Conservation (phyloP, 1,140 invertebrate species). For the Anagrus nilaparvatae region DNA sequence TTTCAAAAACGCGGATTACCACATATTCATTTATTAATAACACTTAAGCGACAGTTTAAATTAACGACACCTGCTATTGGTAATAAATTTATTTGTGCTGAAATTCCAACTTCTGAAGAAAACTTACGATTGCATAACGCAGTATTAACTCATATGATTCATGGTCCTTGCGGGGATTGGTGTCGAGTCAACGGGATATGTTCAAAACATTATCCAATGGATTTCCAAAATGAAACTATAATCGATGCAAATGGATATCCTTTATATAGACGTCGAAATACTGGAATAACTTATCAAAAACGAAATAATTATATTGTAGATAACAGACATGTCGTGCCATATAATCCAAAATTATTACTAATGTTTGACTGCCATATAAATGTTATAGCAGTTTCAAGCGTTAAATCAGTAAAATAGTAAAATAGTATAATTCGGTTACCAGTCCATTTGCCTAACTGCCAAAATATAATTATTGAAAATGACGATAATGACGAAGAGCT, state of each 20-base stretch:
- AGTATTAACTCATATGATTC: constrained; percentile 34
- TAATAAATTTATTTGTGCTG: constrained; percentile 27
- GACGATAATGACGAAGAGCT: not conserved
- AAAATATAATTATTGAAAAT: not conserved
- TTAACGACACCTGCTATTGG: not conserved
- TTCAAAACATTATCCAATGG: constrained; percentile 31
- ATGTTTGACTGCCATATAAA: constrained; percentile 12
- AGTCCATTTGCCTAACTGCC: constrained; percentile 4
- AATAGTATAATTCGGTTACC: constrained; percentile 1
- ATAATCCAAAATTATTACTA: constrained; percentile 9
- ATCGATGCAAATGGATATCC: constrained; percentile 27
- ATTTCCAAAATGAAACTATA: constrained; percentile 23
- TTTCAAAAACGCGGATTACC: constrained; percentile 29
- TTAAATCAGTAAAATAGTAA: constrained; percentile 8
- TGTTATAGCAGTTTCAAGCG: constrained; percentile 8
- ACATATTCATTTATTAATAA: constrained; percentile 19
- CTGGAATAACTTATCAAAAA: constrained; percentile 8
- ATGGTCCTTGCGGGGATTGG: constrained; percentile 22
- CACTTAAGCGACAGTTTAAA: not conserved
- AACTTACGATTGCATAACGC: constrained; percentile 34
- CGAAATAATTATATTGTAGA: constrained; percentile 14
- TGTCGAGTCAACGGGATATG: constrained; percentile 31
- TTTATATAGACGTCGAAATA: constrained; percentile 11
- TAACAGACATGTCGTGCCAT: constrained; percentile 25
- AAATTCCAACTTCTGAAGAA: constrained; percentile 38